Percentiles rank a stretch among this genome's conserved stretches.
Conservation (phyloP, 2,797 vertebrate genomes). For the Manis pentadactyla region DNA sequence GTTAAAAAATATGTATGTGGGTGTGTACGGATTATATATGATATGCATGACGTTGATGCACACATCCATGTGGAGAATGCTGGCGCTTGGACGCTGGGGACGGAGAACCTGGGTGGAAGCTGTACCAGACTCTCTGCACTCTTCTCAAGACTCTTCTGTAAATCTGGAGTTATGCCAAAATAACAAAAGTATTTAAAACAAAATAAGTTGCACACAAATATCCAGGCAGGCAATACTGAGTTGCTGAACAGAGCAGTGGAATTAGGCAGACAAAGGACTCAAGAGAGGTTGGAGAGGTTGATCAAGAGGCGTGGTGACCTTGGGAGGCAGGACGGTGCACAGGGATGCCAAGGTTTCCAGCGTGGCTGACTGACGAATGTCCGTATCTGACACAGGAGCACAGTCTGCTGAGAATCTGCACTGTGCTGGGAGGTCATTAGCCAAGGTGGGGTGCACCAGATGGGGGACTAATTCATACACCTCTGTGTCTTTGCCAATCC, state of each 20-base stretch:
- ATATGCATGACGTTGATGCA: background rate
- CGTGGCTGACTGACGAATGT: background rate
- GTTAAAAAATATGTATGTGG: background rate
- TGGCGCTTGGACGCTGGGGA: background rate
- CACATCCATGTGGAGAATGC: background rate
- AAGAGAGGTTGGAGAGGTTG: background rate
- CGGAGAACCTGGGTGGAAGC: background rate
- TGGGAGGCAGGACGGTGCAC: background rate
- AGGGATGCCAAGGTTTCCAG: background rate
- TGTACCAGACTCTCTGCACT: background rate
- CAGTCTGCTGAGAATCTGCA: background rate
- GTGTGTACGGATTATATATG: too few species aligned
- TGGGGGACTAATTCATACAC: background rate
- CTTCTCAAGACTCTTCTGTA: background rate
- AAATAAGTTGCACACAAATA: too few species aligned
- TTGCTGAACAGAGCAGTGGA: background rate
- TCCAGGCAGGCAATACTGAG: background rate
- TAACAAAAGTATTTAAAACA: background rate
- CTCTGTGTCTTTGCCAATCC: background rate
- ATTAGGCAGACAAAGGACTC: background rate
- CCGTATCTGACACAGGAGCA: background rate
- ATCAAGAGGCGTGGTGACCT: background rate
- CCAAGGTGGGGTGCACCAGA: background rate
- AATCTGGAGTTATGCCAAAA: background rate
- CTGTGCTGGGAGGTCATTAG: accelerated